Evolutionary conservation across 2,888 invertebrate species (phyloP).

Genomic region (Phortica okadai): DNA sequence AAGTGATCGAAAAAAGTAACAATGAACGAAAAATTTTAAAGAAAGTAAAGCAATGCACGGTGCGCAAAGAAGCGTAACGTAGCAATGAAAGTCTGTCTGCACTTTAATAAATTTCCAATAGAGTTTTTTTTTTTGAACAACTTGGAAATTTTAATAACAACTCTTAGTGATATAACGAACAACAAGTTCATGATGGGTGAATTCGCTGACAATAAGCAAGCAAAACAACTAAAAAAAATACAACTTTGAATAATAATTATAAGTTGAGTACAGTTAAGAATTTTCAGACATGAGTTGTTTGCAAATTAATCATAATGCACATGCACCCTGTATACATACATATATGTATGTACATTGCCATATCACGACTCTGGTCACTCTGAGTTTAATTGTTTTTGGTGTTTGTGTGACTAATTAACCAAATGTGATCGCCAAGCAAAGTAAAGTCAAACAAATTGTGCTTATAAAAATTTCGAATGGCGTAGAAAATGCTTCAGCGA

Average conservation of each 20-base stretch:
- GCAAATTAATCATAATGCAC: not conserved
- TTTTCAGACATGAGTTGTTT: too few species aligned
- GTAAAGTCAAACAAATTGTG: too few species aligned
- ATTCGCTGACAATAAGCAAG: not conserved
- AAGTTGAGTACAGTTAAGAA: too few species aligned
- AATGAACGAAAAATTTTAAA: conserved; percentile 30
- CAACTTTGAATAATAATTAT: too few species aligned
- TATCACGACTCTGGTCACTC: too few species aligned
- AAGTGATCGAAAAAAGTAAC: conserved; percentile 64
- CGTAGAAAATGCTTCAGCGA: too few species aligned
- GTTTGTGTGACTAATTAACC: too few species aligned
- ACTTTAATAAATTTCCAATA: conserved; percentile 3
- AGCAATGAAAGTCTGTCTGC: conserved; percentile 16
- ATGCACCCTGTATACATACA: conserved; percentile 10
- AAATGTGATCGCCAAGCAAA: too few species aligned
- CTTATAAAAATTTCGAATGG: too few species aligned
- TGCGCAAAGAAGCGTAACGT: conserved; percentile 6
- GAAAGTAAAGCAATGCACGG: conserved; percentile 12
- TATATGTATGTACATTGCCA: too few species aligned
- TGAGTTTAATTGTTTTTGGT: too few species aligned
- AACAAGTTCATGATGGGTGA: not conserved
- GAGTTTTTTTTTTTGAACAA: not conserved
- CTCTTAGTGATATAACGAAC: not conserved
- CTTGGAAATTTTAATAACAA: not conserved
- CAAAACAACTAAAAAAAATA: too few species aligned